Conservation (phyloP, 2,888 invertebrate genomes). For the Matsumyia berberina region DNA sequence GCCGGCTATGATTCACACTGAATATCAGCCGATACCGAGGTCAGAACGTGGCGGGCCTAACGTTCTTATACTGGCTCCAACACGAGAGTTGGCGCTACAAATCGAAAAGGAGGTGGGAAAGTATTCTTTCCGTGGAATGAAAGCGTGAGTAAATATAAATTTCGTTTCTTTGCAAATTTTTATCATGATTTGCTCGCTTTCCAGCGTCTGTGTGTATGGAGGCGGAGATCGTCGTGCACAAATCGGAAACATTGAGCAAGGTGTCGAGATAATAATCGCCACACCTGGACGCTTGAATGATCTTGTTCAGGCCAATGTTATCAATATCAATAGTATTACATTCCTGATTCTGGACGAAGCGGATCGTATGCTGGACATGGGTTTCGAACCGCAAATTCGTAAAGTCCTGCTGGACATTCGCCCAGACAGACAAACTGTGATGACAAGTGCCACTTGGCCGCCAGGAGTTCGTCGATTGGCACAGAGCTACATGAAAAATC, state of each 20-base stretch:
- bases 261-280: conserved; percentile 97
- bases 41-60: conserved; percentile 92
- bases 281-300: conserved; percentile 97
- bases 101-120: conserved; percentile 96
- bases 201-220: conserved; percentile 94
- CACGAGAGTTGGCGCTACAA: conserved; percentile 96
- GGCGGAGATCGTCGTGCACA: conserved; percentile 93
- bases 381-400: conserved; percentile 94
- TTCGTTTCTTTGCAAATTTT: conserved; percentile 12
- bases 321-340: conserved; percentile 92
- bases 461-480: conserved; percentile 93
- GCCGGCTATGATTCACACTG: conserved; percentile 97
- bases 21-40: conserved; percentile 91
- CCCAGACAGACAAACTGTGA: conserved; percentile 96
- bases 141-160: conserved; percentile 86
- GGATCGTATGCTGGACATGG: conserved; percentile 94
- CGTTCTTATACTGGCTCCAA: conserved; percentile 95
- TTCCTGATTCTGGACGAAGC: conserved; percentile 97
- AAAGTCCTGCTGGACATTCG: conserved; percentile 92
- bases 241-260: conserved; percentile 89
- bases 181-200: not conserved
- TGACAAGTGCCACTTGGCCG: conserved; percentile 99
- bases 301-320: conserved; percentile 89
- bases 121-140: conserved; percentile 94
- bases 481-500: conserved; percentile 93